phyloP scores from a whole-genome alignment of 2,113 vertebrate species.

The Petaurus breviceps region DNA sequence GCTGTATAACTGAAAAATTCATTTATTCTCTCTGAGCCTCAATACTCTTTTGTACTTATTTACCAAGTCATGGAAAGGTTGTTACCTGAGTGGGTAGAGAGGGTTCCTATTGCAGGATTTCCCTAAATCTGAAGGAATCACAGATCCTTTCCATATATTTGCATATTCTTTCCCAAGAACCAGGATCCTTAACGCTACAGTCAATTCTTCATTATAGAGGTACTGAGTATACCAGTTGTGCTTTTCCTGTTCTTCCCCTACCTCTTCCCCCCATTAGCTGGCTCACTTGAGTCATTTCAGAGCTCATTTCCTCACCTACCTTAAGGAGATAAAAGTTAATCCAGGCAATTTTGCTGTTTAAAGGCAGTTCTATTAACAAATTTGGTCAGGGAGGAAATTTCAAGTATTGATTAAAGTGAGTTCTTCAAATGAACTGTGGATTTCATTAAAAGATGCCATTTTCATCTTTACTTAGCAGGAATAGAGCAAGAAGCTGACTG shows the following conservation, averaged over 20 bases:
- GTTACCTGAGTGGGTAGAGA: neutral
- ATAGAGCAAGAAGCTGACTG: neutral
- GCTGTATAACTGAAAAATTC: neutral
- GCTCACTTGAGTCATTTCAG: neutral
- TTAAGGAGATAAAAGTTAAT: neutral
- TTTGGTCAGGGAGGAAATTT: neutral
- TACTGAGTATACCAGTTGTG: neutral
- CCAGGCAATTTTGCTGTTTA: neutral
- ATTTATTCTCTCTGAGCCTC: neutral
- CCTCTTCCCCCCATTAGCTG: neutral
- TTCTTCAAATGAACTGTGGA: neutral
- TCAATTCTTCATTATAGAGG: neutral
- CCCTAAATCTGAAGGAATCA: neutral
- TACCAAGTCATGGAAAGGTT: neutral
- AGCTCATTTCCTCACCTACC: neutral
- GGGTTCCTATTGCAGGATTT: neutral
- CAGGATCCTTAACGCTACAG: neutral
- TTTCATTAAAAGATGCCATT: neutral
- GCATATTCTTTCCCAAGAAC: neutral
- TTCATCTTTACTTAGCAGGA: neutral
- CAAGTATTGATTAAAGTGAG: neutral
- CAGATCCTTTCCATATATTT: neutral
- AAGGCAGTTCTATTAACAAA: neutral
- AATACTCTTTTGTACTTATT: neutral
- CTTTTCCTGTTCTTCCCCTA: neutral